These are phyloP conservation scores for Ceratoteleas bidentatus DNA, from an alignment of 1,140 invertebrate genomes.

Conservation along the genomic window DNA sequence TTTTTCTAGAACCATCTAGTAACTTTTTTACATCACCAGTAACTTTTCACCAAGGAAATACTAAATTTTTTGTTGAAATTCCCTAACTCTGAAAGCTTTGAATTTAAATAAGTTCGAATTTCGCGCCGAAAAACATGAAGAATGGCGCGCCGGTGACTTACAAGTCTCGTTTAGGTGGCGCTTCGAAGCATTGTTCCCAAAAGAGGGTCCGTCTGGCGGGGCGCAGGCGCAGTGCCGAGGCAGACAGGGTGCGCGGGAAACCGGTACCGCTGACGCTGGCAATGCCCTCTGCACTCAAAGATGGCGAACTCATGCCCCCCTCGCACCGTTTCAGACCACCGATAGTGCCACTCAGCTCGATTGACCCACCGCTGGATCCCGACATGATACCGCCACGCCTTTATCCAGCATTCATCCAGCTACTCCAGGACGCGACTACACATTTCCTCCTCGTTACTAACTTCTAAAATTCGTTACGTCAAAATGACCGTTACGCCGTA, in stretches of 20 bases:
- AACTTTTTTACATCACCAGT: too few species aligned
- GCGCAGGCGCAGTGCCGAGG: constrained; percentile 88
- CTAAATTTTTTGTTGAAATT: not conserved
- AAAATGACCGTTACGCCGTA: not conserved
- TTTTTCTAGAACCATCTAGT: too few species aligned
- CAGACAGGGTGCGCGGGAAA: constrained; percentile 89
- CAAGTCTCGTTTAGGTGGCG: constrained; percentile 85
- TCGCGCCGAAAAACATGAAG: constrained; percentile 7
- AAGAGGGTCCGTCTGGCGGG: constrained; percentile 84
- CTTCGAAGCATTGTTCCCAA: constrained; percentile 91
- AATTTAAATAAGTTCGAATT: constrained; percentile 2
- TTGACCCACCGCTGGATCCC: constrained; percentile 75
- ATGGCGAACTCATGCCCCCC: constrained; percentile 81
- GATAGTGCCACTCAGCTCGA: constrained; percentile 77
- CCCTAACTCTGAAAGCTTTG: constrained; percentile 2
- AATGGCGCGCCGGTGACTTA: constrained; percentile 80
- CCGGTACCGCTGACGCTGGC: constrained; percentile 72
- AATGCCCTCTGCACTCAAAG: constrained; percentile 74
- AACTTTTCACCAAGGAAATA: too few species aligned
- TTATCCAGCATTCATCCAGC: constrained; percentile 46
- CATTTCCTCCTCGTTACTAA: constrained; percentile 7
- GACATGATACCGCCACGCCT: constrained; percentile 69
- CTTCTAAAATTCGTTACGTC: not conserved
- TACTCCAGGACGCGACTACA: constrained; percentile 1
- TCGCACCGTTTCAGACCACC: constrained; percentile 81